A percentile compares a stretch with the other conserved stretches of the same genome.
These are phyloP conservation scores for Drosophila gunungcola DNA, from an alignment of 1,140 invertebrate species.

Conservation along the genomic window DNA sequence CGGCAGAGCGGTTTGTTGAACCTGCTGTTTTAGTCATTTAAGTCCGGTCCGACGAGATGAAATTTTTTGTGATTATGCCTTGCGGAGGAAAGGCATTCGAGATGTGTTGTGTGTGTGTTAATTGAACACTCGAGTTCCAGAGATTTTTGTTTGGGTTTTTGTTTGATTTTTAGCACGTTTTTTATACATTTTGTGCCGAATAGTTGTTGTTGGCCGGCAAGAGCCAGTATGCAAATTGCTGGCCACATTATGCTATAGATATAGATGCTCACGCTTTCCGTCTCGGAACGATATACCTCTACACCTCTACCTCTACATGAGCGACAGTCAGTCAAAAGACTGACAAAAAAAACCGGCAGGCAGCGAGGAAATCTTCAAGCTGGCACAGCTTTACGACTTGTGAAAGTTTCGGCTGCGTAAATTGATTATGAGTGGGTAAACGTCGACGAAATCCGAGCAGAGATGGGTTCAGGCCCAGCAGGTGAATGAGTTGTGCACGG, in stretches of 20 bases:
- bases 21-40: constrained; percentile 25
- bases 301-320: constrained; percentile 28
- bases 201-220: constrained; percentile 13
- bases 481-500: constrained; percentile 30
- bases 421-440: constrained; percentile 57
- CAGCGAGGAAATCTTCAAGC: constrained; percentile 43
- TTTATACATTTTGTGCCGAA: constrained; percentile 2
- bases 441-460: constrained; percentile 33
- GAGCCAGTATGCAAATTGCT: constrained; percentile 64
- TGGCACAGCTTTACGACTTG: constrained; percentile 42
- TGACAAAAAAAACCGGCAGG: constrained; percentile 21
- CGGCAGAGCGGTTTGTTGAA: constrained; percentile 68
- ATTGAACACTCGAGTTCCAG: constrained; percentile 56
- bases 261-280: constrained; percentile 46
- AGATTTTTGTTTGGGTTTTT: constrained; percentile 41
- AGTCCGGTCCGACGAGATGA: constrained; percentile 43
- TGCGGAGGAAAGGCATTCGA: constrained; percentile 40
- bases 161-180: constrained; percentile 71
- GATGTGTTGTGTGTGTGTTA: constrained; percentile 51
- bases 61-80: constrained; percentile 48
- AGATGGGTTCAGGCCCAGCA: constrained; percentile 30
- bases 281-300: constrained; percentile 12
- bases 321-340: constrained; percentile 38
- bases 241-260: constrained; percentile 48
- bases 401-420: constrained; percentile 59